These are phyloP conservation scores for Heliconius himera DNA, from an alignment of 1,140 invertebrate genomes.

Conservation along the genomic window DNA sequence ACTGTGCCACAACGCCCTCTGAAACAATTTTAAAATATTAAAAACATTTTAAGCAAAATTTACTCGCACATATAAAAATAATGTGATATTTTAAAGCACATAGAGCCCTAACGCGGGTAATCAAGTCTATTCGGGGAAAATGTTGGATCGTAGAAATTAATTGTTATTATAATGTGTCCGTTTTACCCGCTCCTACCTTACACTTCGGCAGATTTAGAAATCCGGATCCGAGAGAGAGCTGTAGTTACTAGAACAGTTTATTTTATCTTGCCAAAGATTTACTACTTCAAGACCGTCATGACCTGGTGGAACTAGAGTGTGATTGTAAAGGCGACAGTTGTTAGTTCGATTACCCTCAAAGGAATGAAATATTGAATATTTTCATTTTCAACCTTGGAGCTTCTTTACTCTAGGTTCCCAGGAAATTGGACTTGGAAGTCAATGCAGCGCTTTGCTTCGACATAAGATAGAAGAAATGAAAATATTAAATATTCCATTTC, in stretches of 20 bases:
- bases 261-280: not conserved
- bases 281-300: not conserved
- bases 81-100: not conserved
- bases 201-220: constrained; percentile 1
- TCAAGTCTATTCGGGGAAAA: constrained; percentile 10
- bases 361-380: no score
- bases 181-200: not conserved
- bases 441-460: no score
- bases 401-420: no score
- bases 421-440: no score
- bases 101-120: not conserved
- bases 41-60: not conserved
- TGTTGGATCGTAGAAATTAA: constrained; percentile 12
- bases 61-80: not conserved
- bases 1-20: no score
- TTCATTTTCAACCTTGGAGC: no score
- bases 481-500: no score
- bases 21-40: not conserved
- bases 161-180: constrained; percentile 9
- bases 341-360: no score
- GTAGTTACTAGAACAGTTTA: not conserved
- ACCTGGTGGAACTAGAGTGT: no score
- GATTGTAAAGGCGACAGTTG: no score
- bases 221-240: not conserved
- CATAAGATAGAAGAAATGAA: no score